These are phyloP conservation scores for Dipus sagitta DNA, from an alignment of 2,797 vertebrate species.

Conservation along the genomic window DNA sequence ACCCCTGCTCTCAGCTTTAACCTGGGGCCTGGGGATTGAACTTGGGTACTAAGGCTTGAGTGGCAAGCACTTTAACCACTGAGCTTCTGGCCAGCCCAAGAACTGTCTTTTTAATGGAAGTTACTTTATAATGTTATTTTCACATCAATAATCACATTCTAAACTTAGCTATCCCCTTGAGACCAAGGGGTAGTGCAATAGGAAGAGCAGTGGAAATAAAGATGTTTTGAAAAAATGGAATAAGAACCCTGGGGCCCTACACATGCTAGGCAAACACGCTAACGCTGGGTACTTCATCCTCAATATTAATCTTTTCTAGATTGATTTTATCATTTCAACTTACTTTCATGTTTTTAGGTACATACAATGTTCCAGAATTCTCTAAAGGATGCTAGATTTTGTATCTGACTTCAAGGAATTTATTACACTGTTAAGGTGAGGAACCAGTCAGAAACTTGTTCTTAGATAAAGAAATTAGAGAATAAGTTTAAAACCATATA, in stretches of 20 bases:
- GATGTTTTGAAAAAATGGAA: not conserved
- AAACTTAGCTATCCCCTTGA: constrained; percentile 20
- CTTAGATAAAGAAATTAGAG: not conserved
- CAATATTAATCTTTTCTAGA: not conserved
- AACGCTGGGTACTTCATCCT: not conserved
- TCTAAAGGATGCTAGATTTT: not conserved
- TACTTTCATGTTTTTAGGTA: constrained; percentile 14
- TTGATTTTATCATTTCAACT: constrained; percentile 55
- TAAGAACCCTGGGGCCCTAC: not conserved
- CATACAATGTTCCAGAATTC: not conserved
- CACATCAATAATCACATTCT: not conserved
- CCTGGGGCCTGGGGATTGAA: no score
- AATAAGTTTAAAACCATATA: not conserved
- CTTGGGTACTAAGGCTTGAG: no score
- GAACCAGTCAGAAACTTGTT: not conserved
- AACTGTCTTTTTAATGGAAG: constrained; percentile 2
- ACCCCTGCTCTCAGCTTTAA: no score
- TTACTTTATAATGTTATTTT: constrained; percentile 5
- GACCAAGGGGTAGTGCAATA: not conserved
- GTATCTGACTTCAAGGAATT: constrained; percentile 53
- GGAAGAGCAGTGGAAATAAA: constrained; percentile 9
- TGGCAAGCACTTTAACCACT: no score
- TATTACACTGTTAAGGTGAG: constrained; percentile 21
- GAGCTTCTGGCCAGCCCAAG: no score
- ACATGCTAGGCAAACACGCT: not conserved